Conservation (phyloP, 1,140 invertebrate genomes). For the Mizuhopecten yessoensis region DNA sequence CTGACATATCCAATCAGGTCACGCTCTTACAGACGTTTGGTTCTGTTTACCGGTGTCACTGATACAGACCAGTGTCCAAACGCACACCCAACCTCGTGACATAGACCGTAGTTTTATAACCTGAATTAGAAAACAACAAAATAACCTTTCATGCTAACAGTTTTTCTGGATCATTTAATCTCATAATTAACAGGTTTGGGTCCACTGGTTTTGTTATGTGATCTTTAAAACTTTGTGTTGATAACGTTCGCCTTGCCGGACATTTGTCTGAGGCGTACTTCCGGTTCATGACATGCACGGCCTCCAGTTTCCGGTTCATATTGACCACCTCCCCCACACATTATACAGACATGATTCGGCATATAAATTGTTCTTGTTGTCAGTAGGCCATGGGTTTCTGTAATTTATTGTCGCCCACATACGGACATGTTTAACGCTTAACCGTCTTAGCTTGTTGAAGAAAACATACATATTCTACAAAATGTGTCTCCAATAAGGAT, state of each 20-base stretch:
- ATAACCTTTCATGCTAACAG: slow-evolving; percentile 15
- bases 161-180: slow-evolving; percentile 10
- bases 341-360: neutral
- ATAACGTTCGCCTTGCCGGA: neutral
- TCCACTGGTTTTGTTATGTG: neutral
- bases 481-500: no score
- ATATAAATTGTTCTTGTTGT: neutral
- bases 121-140: neutral
- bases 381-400: neutral
- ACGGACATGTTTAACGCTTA: no score
- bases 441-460: no score
- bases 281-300: slow-evolving; percentile 20
- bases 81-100: slow-evolving; percentile 21
- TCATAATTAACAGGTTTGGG: neutral
- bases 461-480: no score
- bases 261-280: neutral
- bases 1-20: slow-evolving; percentile 32
- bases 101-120: neutral
- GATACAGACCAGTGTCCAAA: slow-evolving; percentile 25
- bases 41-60: neutral
- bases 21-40: neutral
- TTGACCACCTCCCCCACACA: neutral
- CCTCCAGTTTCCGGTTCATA: slow-evolving; percentile 4
- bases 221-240: slow-evolving; percentile 6
- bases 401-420: neutral